Conservation (phyloP, 2,113 vertebrate genomes). For the Genyomyrus donnyi region DNA sequence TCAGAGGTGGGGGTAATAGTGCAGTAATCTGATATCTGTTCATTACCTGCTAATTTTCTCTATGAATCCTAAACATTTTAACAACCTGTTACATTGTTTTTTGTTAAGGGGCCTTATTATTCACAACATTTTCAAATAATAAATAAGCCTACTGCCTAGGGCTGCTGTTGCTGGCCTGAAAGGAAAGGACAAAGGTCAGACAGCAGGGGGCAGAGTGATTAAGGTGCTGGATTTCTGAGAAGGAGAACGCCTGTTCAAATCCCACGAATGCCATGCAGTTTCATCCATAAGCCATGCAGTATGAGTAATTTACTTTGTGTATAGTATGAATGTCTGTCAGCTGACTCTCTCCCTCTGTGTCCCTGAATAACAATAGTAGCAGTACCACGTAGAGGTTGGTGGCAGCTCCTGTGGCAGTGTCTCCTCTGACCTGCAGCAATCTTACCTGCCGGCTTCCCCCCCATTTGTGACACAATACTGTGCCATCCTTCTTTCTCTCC, state of each 20-base stretch:
- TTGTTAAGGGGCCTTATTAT: background rate
- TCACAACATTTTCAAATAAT: background rate
- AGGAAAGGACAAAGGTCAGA: background rate
- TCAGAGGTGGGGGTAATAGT: background rate
- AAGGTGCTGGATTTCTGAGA: background rate
- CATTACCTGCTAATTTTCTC: background rate
- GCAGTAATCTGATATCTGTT: background rate
- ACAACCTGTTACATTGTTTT: background rate
- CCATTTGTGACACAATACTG: background rate
- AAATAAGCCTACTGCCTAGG: background rate
- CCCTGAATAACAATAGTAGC: background rate
- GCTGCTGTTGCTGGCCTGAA: background rate
- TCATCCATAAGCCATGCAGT: background rate
- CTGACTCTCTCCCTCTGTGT: background rate
- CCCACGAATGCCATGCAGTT: background rate
- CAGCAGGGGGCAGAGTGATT: background rate
- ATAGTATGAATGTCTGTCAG: background rate
- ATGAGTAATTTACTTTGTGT: background rate
- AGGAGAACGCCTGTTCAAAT: background rate
- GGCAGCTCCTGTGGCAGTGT: background rate
- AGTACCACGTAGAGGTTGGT: background rate
- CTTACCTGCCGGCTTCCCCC: background rate
- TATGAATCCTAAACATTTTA: background rate
- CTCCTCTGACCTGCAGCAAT: background rate
- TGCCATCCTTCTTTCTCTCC: background rate